Base-by-base conservation (phyloP, 2,113 vertebrate genomes). In the Phylloscopus trochiloides region DNA sequence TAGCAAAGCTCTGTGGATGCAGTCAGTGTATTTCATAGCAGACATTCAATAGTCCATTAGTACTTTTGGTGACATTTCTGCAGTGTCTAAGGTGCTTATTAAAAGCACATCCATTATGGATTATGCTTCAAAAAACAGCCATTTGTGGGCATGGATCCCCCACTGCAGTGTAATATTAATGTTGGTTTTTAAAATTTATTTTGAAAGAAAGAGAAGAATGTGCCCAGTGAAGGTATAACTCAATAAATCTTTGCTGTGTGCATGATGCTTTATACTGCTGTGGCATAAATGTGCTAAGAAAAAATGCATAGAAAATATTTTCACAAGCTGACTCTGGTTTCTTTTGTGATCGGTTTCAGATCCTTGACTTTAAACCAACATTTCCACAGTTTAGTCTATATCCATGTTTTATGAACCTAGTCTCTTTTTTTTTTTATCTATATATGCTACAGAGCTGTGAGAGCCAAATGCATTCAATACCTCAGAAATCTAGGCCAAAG, bases 221-320 rank as follows among this genome's bases (percentile, higher is more conserved):
- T 95, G 32, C 32, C 42, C 54, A 65, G 1, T 31, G 51, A 79
- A 87, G 34, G 42, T 15, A 6, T 88, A 72, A 68, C 42, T 93
- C n/a, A 45, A 3, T 75, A 90, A 76, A 62, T 85, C 84, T 82
- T 91, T 42, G 7, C 50, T 68, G 17, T n/a, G 24, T 58, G 32
- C 40, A 8, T 52, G 36, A 71, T 61, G 52, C 71, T 94, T 86
- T 87, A 61, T 85, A 59, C 14, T 20, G 22, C 58, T 73, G 34
- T 66, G 40, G 58, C 58, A 66, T 79, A 79, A 91, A 90, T 62
- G 50, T 93, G 68, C 74, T 91, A 86, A 83, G 88, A 86, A 76
- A 91, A 95, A 91, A 62, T 78, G 52, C 82, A 58, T 16, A 40
- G 82, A 76, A 90, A 82, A 90, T 92, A 92, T 94, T 96, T 96